Base-by-base conservation (phyloP, 2,113 vertebrate species). In the Blennius ocellaris region DNA sequence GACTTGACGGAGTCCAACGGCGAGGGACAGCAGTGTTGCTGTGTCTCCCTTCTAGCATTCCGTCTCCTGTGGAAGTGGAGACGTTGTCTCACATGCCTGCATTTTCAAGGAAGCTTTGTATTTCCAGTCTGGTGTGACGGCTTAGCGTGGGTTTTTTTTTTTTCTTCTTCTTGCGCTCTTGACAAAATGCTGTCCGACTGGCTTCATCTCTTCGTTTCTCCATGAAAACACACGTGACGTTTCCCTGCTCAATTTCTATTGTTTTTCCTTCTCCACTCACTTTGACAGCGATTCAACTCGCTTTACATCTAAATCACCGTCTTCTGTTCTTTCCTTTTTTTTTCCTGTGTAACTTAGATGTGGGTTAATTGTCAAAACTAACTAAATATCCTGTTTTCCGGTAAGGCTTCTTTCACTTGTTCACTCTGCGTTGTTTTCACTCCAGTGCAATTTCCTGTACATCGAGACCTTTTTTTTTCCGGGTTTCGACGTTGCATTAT, bases 151-250 rank as follows among this genome's bases (percentile, higher is more conserved):
- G 14, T 66, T 67, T 30, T 2, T 30, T 30, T 30, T 30, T 30
- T 30, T 30, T 30, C 4, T 58, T 74, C 30, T 73, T 43, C 47
- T 62, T 71, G 17, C 37, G 36, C 47, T n/a, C 44, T 75, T 9
- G n/a, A 17, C 63, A 62, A 62, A 68, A 69, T 44, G 1, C 56
- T 40, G 17, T n/a, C 53, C 78, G 76, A 66, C 81, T 56, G 37
- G 12, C 55, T 63, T 56, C 75, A 51, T 58, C 51, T 61, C 55
- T 57, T 54, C 68, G 57, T 39, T 15, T 76, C 39, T 37, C 10
- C 14, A 60, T 11, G 0, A 7, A 59, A 70, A 44, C 6, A 37
- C n/a, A 44, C 21, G 16, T 47, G 49, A 59, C 38, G 6, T 41
- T 21, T 38, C 56, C 43, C 39, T 8, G 39, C 49, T 39, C 1